phyloP scores from a whole-genome alignment of 2,797 vertebrate species.

The Coregonus sp. region DNA sequence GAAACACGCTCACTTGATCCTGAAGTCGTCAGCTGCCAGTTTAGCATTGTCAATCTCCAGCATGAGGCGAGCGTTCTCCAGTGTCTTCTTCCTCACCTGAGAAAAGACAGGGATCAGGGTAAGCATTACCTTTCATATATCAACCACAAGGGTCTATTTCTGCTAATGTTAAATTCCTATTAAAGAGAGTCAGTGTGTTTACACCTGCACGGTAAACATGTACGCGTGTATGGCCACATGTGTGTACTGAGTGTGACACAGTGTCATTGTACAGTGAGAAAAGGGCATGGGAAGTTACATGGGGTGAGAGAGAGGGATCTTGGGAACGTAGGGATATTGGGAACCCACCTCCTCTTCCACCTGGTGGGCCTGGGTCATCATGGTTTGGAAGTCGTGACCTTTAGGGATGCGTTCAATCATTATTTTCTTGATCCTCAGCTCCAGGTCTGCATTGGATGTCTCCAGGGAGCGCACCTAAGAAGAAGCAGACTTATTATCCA shows the following conservation, averaged over 20 bases:
- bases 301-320: not conserved
- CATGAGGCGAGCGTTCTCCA: conserved; percentile 82
- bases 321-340: not conserved
- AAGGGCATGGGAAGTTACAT: not conserved
- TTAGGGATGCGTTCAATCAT: conserved; percentile 80
- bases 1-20: conserved; percentile 75
- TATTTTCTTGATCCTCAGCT: conserved; percentile 77
- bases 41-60: conserved; percentile 84
- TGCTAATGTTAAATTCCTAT: not conserved
- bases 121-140: not conserved
- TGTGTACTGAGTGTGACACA: not conserved
- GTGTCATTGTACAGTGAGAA: not conserved
- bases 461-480: conserved; percentile 77
- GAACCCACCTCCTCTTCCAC: conserved; percentile 77
- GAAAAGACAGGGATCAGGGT: conserved; percentile 25
- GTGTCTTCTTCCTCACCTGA: conserved; percentile 79
- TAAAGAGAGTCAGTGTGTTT: not conserved
- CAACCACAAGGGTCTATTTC: conserved; percentile 6
- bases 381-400: conserved; percentile 76
- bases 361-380: conserved; percentile 79
- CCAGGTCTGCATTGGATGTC: conserved; percentile 80
- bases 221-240: not conserved
- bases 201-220: not conserved
- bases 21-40: conserved; percentile 83
- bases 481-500: not conserved